Evolutionary conservation across 2,113 vertebrate species (phyloP), one percentile per base, ranked within the genome.

Genomic region (Raphicerus campestris): DNA sequence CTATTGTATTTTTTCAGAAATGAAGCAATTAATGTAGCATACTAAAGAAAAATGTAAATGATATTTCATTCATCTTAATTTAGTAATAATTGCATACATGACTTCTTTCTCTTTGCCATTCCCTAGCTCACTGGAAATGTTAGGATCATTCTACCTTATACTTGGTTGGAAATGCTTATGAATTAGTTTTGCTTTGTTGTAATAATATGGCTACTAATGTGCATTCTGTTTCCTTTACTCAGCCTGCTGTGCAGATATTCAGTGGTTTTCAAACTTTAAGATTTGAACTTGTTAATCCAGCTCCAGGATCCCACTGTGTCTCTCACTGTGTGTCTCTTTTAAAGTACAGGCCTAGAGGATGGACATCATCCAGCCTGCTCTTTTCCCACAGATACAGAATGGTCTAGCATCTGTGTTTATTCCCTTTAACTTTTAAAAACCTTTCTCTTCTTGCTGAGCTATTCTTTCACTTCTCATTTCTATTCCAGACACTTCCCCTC

Each of bases 121-220:
- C 53, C 19, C 11, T 66, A 84, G n/a, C 6, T 84, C 80, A 84
- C 14, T 80, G 42, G 15, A 96, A 88, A 66, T 84, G 47, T 55
- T 93, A 58, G 6, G 10, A 53, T 81, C 61, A 81, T 70, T 91
- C 20, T 95, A 11, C 19, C 17, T 89, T 11, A 10, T 35, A 78
- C 8, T 87, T 96, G 45, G 20, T 82, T 63, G 77, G 11, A 75
- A n/a, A 80, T 92, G n/a, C n/a, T 94, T 83, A 60, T 30, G 66
- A 39, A 58, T 51, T 91, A 90, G 22, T 84, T 90, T 96, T 95
- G 19, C n/a, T 87, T 92, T 96, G 47, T 39, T 92, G 19, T 61
- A 58, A 19, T 61, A 70, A 80, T 45, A 3, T 84, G 28, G 42
- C 56, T 47, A 47, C 30, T 89, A 91, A 96, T 32, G 73, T 73